Evolutionary conservation across 2,797 vertebrate genomes (phyloP).

Genomic region (Onychomys arenicola): DNA sequence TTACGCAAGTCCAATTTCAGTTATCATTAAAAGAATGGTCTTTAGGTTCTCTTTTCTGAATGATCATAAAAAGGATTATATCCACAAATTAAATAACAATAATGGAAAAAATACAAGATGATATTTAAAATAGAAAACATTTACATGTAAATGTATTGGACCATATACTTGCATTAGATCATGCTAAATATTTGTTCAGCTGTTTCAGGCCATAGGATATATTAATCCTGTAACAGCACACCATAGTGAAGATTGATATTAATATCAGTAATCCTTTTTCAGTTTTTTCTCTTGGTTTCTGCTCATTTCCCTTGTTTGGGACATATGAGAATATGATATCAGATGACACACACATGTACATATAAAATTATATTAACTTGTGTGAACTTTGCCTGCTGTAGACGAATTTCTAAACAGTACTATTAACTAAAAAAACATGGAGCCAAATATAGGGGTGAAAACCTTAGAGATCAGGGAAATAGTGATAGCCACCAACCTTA

Average conservation of each 20-base stretch:
- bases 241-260: neutral
- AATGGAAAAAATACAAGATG: neutral
- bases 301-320: slow-evolving; percentile 44
- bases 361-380: neutral
- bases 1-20: neutral
- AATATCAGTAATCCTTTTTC: neutral
- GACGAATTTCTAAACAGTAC: no score
- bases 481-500: no score
- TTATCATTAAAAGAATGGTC: neutral
- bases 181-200: neutral
- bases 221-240: neutral
- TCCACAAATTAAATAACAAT: neutral
- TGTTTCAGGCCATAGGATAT: neutral
- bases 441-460: no score
- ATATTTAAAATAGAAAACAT: slow-evolving; percentile 7
- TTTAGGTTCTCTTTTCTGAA: neutral
- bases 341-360: neutral
- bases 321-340: slow-evolving; percentile 20
- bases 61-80: neutral
- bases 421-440: no score
- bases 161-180: neutral
- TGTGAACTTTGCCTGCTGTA: neutral
- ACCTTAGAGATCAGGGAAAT: no score
- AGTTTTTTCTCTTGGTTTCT: slow-evolving; percentile 36
- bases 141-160: neutral